Percentiles rank a stretch among this genome's conserved stretches.
Conservation (phyloP, 1,140 invertebrate genomes). For the Trypoxylus dichotomus region DNA sequence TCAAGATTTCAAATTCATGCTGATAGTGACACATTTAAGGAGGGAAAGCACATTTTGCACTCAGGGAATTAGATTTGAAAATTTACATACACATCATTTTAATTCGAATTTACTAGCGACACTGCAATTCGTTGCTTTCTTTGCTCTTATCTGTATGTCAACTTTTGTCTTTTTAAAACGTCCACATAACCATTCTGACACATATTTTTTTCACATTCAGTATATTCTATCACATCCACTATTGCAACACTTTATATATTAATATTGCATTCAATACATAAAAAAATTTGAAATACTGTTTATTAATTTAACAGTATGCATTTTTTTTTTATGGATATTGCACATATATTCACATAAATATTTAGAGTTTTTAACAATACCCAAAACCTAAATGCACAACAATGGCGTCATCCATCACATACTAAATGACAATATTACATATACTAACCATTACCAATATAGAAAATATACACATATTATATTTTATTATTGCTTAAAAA, state of each 20-base stretch:
- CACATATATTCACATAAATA: not conserved
- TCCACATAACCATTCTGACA: slow-evolving; percentile 12
- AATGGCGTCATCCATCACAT: slow-evolving; percentile 15
- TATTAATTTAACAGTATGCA: not conserved
- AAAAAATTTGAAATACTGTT: not conserved
- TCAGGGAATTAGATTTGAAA: too few species aligned
- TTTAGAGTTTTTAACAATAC: slow-evolving; percentile 1
- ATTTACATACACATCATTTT: not conserved
- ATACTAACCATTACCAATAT: slow-evolving; percentile 6
- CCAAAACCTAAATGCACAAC: slow-evolving; percentile 16
- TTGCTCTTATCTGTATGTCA: not conserved
- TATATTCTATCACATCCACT: not conserved
- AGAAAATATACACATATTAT: slow-evolving; percentile 8
- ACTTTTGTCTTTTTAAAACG: not conserved
- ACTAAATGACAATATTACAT: not conserved
- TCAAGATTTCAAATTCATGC: not conserved
- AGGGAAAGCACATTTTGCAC: not conserved
- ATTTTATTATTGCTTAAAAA: not conserved
- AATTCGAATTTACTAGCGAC: not conserved
- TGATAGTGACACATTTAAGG: not conserved
- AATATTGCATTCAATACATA: not conserved
- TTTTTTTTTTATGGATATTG: not conserved
- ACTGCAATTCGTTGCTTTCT: not conserved
- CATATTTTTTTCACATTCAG: not conserved
- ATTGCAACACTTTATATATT: not conserved